Conservation (phyloP, 2,888 invertebrate genomes). For the Phalera bucephala region DNA sequence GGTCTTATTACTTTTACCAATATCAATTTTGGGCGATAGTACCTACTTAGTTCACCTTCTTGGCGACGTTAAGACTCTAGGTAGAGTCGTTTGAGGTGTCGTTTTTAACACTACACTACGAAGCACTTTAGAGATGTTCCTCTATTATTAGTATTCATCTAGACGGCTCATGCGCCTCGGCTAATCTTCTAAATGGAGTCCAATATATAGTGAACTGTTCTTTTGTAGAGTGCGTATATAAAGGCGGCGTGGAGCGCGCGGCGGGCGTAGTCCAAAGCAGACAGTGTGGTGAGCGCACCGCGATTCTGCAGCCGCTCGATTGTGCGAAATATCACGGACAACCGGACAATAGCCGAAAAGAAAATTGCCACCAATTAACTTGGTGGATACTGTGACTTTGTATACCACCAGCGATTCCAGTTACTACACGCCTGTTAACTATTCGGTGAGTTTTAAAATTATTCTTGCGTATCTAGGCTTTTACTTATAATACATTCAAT, state of each 20-base stretch:
- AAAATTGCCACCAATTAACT: slow-evolving; percentile 17
- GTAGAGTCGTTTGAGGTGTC: too few species aligned
- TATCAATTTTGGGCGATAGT: too few species aligned
- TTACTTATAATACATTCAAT: too few species aligned
- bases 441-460: slow-evolving; percentile 24
- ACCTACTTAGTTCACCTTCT: too few species aligned
- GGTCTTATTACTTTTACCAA: slow-evolving; percentile 9
- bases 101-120: too few species aligned
- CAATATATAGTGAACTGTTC: slow-evolving; percentile 41
- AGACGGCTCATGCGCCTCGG: slow-evolving; percentile 57
- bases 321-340: slow-evolving; percentile 21
- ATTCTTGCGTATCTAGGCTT: neutral
- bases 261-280: slow-evolving; percentile 60
- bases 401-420: slow-evolving; percentile 26
- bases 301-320: slow-evolving; percentile 16
- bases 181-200: slow-evolving; percentile 63
- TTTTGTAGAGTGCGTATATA: slow-evolving; percentile 58
- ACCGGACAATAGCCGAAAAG: slow-evolving; percentile 13
- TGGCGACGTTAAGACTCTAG: too few species aligned
- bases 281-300: slow-evolving; percentile 43
- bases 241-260: slow-evolving; percentile 52
- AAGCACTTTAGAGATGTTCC: slow-evolving; percentile 22
- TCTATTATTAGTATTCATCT: slow-evolving; percentile 43
- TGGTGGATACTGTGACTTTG: slow-evolving; percentile 32
- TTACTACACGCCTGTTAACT: slow-evolving; percentile 17